These are phyloP conservation scores for Tachina grossa DNA, from an alignment of 2,888 invertebrate genomes.

Conservation along the genomic window DNA sequence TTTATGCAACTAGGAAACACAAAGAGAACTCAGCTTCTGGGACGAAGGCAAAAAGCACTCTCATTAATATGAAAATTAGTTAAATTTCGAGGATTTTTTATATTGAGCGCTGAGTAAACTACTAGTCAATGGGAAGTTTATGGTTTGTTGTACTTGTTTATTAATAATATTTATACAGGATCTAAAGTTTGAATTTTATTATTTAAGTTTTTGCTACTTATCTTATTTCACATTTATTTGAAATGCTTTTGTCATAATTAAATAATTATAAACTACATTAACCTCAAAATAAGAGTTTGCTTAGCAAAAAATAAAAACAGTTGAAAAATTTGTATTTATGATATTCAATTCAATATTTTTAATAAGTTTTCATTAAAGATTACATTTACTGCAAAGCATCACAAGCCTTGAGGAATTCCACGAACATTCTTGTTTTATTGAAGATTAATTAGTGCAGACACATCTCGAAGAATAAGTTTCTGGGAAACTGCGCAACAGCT, in stretches of 20 bases:
- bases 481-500: too few relatives aligned
- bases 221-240: slow-evolving; percentile 14
- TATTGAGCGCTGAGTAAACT: background rate
- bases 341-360: too few relatives aligned
- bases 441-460: too few relatives aligned
- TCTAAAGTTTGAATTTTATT: background rate
- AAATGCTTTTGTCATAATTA: slow-evolving; percentile 31
- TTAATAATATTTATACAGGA: background rate
- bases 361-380: too few relatives aligned
- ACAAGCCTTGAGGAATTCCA: too few relatives aligned
- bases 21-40: slow-evolving; percentile 2
- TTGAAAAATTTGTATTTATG: background rate
- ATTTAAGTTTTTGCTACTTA: background rate
- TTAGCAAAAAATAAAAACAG: background rate
- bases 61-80: background rate
- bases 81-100: slow-evolving; percentile 4
- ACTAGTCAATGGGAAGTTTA: background rate
- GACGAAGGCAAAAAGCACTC: background rate
- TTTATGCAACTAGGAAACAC: slow-evolving; percentile 28
- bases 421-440: too few relatives aligned
- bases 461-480: too few relatives aligned
- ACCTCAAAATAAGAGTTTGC: slow-evolving; percentile 32
- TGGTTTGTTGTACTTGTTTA: background rate
- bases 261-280: slow-evolving; percentile 51
- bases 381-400: too few relatives aligned